These are phyloP conservation scores for Anas platyrhynchos DNA, from an alignment of 2,113 vertebrate species.

Conservation along the genomic window DNA sequence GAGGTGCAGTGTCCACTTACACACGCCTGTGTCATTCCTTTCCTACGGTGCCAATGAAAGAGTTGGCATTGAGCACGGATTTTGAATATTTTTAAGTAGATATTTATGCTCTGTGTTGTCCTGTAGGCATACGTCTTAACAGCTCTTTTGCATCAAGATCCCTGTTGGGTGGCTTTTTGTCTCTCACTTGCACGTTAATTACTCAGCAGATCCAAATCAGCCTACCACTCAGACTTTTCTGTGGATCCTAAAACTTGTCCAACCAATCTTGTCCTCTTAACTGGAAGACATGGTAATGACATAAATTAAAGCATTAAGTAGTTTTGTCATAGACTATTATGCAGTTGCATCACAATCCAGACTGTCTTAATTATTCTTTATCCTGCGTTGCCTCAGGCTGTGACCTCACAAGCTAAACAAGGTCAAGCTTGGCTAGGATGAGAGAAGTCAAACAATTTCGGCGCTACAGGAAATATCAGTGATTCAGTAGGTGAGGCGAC, in stretches of 20 bases:
- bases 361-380: slow-evolving; percentile 52
- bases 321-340: slow-evolving; percentile 2
- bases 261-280: background rate
- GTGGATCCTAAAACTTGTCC: background rate
- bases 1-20: background rate
- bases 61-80: background rate
- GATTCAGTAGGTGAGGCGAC: slow-evolving; percentile 15
- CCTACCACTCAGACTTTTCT: background rate
- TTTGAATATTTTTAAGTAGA: background rate
- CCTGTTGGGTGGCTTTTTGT: background rate
- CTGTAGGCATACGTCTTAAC: background rate
- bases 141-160: rapidly evolving
- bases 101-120: background rate
- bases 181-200: background rate
- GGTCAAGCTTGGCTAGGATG: slow-evolving; percentile 9
- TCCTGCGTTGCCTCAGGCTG: background rate
- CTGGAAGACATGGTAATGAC: background rate
- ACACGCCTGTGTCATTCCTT: background rate
- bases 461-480: slow-evolving; percentile 10
- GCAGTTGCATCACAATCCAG: slow-evolving; percentile 32
- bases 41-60: background rate
- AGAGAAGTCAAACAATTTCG: slow-evolving; percentile 24
- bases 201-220: background rate
- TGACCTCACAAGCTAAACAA: slow-evolving; percentile 30
- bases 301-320: slow-evolving; percentile 1